These are phyloP conservation scores for Pantherophis alleghaniensis DNA, from an alignment of 2,797 vertebrate genomes.

Conservation along the genomic window DNA sequence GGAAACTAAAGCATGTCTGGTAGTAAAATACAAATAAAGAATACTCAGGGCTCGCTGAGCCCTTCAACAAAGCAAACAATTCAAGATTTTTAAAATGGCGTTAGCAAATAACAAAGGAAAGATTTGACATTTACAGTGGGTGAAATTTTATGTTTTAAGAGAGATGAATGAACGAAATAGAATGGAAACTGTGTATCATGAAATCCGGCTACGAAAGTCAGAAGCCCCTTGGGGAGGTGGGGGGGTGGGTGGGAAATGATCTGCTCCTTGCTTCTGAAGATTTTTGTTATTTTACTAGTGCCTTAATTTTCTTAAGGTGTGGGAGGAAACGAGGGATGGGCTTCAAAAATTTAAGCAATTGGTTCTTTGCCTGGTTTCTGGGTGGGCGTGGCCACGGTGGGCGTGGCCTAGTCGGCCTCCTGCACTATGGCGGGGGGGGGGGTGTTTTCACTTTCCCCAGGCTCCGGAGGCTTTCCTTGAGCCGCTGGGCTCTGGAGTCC, in stretches of 20 bases:
- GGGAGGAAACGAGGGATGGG: not conserved
- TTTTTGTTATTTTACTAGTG: constrained; percentile 36
- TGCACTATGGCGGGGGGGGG: no score
- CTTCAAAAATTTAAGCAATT: no score
- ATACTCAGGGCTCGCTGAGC: constrained; percentile 76
- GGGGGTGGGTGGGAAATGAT: no score
- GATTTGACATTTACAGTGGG: constrained; percentile 84
- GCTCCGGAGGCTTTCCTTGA: no score
- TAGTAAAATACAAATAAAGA: constrained; percentile 80
- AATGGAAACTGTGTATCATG: constrained; percentile 73
- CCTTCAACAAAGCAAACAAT: constrained; percentile 82
- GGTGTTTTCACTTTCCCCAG: no score
- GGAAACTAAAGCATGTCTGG: constrained; percentile 60
- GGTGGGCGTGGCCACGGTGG: no score
- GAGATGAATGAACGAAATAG: constrained; percentile 75
- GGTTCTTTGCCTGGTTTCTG: no score
- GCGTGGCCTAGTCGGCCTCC: no score
- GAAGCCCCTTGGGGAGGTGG: constrained; percentile 2
- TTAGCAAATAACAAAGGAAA: constrained; percentile 82
- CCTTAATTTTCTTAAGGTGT: constrained; percentile 15
- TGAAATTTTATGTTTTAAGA: constrained; percentile 81
- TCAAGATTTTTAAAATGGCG: constrained; percentile 72
- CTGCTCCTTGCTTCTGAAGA: constrained; percentile 52
- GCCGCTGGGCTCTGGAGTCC: no score
- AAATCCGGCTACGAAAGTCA: constrained; percentile 67